Base-by-base conservation (phyloP, 2,113 vertebrate species). In the Epinephelus lanceolatus region DNA sequence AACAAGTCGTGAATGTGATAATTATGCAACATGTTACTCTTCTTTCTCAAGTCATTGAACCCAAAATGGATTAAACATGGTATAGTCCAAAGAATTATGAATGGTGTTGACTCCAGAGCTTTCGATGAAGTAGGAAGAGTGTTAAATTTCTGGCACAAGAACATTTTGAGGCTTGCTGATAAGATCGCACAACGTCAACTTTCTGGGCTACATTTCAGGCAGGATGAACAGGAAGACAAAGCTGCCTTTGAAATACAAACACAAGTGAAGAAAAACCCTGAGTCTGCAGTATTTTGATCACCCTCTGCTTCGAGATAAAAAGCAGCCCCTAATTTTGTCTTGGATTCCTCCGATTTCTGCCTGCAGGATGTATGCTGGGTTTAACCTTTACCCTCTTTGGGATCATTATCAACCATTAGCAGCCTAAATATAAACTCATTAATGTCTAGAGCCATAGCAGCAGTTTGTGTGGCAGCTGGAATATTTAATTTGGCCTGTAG, bases 201-300 rank as follows among this genome's bases (percentile, higher is more conserved):
- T 81, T 95, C 95, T 92, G 90, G 86, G 96, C 94, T 95, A 92
- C 55, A 90, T 96, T 97, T 98, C 96, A 96, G 95, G 93, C 89
- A 92, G 90, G 92, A 94, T 93, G 95, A 94, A 85, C 83, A 87
- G 75, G 17, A 72, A 93, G 91, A 98, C 96, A 98, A 98, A 96
- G 96, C 93, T 87, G 84, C 94, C 94, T 96, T 97, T 95, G 91
- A 95, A 96, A 90, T 90, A 95, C 78, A 92, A 94, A 90, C 76
- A 72, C 71, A 76, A 80, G 77, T 60, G 49, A 81, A 21, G 47
- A 88, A 95, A 93, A 90, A 89, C 37, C 49, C 82, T 68, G 90
- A 95, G 90, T 90, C 91, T 90, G 91, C 91, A 88, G 96, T 95
- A 96, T 95, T 95, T 94, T 82, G 90, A 80, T 94, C 93, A 78